Conservation (phyloP, 2,113 vertebrate species). For the Falco punctatus region DNA sequence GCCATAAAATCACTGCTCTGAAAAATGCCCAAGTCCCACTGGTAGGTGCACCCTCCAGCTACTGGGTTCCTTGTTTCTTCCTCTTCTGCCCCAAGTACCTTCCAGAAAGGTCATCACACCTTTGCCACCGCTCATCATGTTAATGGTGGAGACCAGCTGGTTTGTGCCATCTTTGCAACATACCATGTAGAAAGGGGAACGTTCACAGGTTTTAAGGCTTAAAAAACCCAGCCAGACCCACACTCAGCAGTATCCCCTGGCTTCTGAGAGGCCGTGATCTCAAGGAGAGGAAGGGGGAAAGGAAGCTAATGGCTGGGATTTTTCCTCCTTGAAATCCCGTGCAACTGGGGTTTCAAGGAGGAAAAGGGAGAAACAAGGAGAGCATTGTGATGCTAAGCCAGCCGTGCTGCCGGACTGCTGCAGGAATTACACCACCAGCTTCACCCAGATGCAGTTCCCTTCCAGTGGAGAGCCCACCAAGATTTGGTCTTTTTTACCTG, state of each 20-base stretch:
- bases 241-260: neutral
- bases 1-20: neutral
- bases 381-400: fast-evolving
- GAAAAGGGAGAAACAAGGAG: neutral
- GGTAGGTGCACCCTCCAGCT: neutral
- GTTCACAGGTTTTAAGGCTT: neutral
- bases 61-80: neutral
- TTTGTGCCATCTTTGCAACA: neutral
- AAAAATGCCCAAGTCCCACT: neutral
- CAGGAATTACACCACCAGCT: neutral
- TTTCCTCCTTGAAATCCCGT: no score
- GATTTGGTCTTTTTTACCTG: neutral
- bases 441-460: neutral
- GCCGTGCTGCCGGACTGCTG: neutral
- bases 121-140: neutral
- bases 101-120: neutral
- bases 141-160: neutral
- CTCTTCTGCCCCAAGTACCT: neutral
- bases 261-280: neutral
- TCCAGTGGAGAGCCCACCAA: neutral
- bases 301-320: neutral
- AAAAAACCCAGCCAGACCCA: neutral
- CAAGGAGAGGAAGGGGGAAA: neutral
- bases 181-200: neutral
- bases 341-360: neutral